These are phyloP conservation scores for Drosophila serrata DNA, from an alignment of 1,140 invertebrate species.

Conservation along the genomic window DNA sequence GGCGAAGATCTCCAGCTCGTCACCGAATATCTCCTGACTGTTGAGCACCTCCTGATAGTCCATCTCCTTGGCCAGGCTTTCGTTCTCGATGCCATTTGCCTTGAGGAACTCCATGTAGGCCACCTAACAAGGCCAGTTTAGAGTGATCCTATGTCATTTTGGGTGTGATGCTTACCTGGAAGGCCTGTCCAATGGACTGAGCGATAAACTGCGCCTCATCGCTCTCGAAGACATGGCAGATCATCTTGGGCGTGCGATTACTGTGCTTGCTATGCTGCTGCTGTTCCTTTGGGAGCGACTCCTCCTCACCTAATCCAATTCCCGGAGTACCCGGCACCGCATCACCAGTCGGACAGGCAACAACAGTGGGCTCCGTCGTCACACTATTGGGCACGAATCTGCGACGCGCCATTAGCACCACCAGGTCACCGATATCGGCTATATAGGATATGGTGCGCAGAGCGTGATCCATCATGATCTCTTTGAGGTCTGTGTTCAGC, in stretches of 20 bases:
- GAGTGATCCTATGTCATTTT: neutral
- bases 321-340: neutral
- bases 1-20: constrained; percentile 99
- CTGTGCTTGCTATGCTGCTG: constrained; percentile 10
- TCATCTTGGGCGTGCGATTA: constrained; percentile 98
- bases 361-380: neutral
- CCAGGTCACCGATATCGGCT: constrained; percentile 99
- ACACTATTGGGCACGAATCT: constrained; percentile 91
- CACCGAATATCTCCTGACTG: constrained; percentile 99
- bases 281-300: constrained; percentile 1
- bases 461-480: constrained; percentile 99
- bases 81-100: constrained; percentile 99
- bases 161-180: constrained; percentile 88
- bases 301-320: neutral
- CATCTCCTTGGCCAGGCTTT: constrained; percentile 99
- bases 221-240: constrained; percentile 99
- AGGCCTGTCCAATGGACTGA: constrained; percentile 99
- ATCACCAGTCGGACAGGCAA: neutral
- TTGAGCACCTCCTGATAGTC: constrained; percentile 99
- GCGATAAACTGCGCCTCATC: constrained; percentile 99
- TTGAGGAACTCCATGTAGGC: constrained; percentile 99
- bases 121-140: constrained; percentile 86
- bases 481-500: constrained; percentile 99
- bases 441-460: constrained; percentile 99
- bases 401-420: constrained; percentile 98